Evolutionary conservation across 2,113 vertebrate species (phyloP), one percentile per base, ranked within the genome.

Genomic region (Rattus rattus): DNA sequence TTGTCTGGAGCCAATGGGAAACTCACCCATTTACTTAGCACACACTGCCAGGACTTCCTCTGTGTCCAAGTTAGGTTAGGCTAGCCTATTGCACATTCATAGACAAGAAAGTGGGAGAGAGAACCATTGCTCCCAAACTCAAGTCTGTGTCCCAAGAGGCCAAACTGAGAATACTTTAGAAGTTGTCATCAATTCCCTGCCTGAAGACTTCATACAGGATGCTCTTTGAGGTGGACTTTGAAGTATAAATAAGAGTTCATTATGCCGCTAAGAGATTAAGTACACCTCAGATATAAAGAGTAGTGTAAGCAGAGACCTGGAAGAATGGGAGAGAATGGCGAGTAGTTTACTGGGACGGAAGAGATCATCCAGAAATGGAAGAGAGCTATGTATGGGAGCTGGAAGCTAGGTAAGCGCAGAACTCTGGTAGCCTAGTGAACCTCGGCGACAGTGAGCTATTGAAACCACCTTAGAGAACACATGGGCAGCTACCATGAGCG

Each of bases 171-270:
- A 6, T n/a, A 63, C 54, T 73, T n/a, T 91, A 28, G 47, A 92
- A 63, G 22, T 63, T 75, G 36, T 47, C 49, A 43, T 22, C 39
- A 70, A 49, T 20, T 49, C 30, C 36, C 69, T 91, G 20, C 52
- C 5, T 93, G 77, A 92, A 80, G 8, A 75, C 49, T 81, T 69
- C 28, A 86, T 84, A 89, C 14, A 87, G 49, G 10, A 20, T 77
- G 6, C n/a, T 3, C 39, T 94, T 76, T 90, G 84, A 86, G 54
- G 69, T 76, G n/a, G 76, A 30, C 26, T 87, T 94, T 87, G 47
- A 52, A 73, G 47, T 80, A 63, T 81, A 77, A 87, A 10, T 70
- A 75, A 43, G 94, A 92, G 86, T 93, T 91, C 17, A 75, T 49
- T 49, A 20, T 76, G n/a, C 87, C 89, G 52, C 70, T 80, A 89